Evolutionary conservation across 2,797 vertebrate species (phyloP), one percentile per base, ranked within the genome.

Genomic region (Salarias fasciatus): DNA sequence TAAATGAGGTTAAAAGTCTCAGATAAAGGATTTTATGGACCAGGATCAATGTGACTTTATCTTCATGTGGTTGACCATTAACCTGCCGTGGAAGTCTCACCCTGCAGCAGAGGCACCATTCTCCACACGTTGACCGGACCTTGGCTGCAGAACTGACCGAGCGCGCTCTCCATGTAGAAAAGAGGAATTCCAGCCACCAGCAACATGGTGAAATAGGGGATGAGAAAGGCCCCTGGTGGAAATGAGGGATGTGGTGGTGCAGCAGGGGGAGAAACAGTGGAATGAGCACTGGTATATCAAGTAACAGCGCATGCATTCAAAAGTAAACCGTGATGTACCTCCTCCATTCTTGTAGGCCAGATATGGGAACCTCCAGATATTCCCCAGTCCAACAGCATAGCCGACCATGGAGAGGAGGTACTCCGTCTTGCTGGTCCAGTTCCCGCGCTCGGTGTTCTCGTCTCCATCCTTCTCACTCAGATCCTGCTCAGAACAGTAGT

Each of bases 321-420:
- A 42, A 5, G 53, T 28, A 53, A 88, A 35, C 11, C 1, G 18
- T 8, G 15, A 12, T 5, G 6, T 67, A 98, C 97, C 97, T 83
- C 97, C 97, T 50, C 97, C 97, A 1, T 99, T 95, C 86, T 93
- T 95, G 85, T 96, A 99, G 28, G 95, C 92, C 78, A 99, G 84
- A 77, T 96, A 98, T 0, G 97, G 96, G 80, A 99, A 99, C 49
- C 97, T 91, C 97, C 97, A 99, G 31, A 99, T 94, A 18, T 98
- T 99, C 50, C 97, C 97, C 47, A 99, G 85, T 44, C 97, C 97
- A 18, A 99, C 95, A 3, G 97, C 96, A 0, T 97, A 97, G 72
- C 96, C 97, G 13, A 98, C 91, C 91, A 96, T 93, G 57, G 97
- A 98, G 2, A 99, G 92, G 44, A 99, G 89, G 71, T 98, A 97